Evolutionary conservation across 2,113 vertebrate genomes (phyloP).

Genomic region (Halcyon senegalensis): DNA sequence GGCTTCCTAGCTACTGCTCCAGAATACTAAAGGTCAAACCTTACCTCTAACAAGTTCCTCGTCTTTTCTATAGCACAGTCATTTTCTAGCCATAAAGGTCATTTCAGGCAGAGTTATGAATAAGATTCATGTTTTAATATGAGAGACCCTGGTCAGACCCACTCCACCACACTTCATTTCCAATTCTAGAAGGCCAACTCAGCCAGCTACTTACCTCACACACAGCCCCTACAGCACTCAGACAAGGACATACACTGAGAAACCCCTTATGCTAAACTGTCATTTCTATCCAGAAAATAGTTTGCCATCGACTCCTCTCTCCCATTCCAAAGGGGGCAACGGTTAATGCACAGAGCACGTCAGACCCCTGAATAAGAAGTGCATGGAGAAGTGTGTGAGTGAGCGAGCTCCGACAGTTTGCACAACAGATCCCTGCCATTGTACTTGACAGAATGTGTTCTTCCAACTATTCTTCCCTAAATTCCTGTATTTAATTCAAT

Average conservation of each 20-base stretch:
- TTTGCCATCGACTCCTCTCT: background rate
- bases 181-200: background rate
- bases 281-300: background rate
- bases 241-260: background rate
- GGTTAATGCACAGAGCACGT: background rate
- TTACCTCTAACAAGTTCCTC: background rate
- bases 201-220: background rate
- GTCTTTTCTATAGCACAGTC: background rate
- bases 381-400: background rate
- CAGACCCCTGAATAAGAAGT: background rate
- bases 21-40: background rate
- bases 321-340: background rate
- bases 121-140: background rate
- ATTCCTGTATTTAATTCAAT: conserved; percentile 56
- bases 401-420: background rate
- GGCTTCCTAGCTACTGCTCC: background rate
- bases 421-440: conserved; percentile 22
- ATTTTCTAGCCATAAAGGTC: background rate
- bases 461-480: conserved; percentile 33
- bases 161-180: background rate
- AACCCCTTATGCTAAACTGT: background rate
- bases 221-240: background rate
- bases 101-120: background rate
- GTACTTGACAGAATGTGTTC: conserved; percentile 1
- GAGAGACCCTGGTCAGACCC: background rate